A percentile compares a stretch with the other conserved stretches of the same genome.
phyloP scores from a whole-genome alignment of 2,888 invertebrate species.

The Choristoneura rosaceana region DNA sequence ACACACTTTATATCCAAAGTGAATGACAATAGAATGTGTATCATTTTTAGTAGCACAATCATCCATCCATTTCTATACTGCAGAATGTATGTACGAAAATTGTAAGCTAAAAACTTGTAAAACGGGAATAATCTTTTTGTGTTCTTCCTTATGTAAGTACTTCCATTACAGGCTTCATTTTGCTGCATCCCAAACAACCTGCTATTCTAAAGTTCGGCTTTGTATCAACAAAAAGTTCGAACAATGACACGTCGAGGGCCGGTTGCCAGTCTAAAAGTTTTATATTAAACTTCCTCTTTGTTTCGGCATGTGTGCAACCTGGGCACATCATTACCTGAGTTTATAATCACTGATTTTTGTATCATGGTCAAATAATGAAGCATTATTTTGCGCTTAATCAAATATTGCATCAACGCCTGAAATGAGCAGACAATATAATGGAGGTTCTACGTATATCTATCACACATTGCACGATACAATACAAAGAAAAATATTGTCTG shows the following conservation, averaged over 20 bases:
- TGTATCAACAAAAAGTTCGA: constrained; percentile 19
- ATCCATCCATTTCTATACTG: no score
- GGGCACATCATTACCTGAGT: background rate
- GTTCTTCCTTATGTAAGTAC: background rate
- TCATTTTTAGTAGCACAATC: no score
- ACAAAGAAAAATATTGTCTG: no score
- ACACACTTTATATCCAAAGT: no score
- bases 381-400: no score
- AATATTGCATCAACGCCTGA: no score
- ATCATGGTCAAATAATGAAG: no score
- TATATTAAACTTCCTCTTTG: background rate
- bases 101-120: background rate
- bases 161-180: constrained; percentile 13
- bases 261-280: background rate
- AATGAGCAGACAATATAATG: no score
- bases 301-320: constrained; percentile 3
- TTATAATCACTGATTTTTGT: background rate
- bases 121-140: background rate
- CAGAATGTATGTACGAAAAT: no score
- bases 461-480: no score
- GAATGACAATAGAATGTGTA: no score
- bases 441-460: no score
- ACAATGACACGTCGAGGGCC: constrained; percentile 12
- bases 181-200: constrained; percentile 11
- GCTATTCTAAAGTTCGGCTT: constrained; percentile 16